Percentiles rank a stretch among this genome's conserved stretches.
phyloP scores from a whole-genome alignment of 2,113 vertebrate species.

The Forbesichthys agassizii region DNA sequence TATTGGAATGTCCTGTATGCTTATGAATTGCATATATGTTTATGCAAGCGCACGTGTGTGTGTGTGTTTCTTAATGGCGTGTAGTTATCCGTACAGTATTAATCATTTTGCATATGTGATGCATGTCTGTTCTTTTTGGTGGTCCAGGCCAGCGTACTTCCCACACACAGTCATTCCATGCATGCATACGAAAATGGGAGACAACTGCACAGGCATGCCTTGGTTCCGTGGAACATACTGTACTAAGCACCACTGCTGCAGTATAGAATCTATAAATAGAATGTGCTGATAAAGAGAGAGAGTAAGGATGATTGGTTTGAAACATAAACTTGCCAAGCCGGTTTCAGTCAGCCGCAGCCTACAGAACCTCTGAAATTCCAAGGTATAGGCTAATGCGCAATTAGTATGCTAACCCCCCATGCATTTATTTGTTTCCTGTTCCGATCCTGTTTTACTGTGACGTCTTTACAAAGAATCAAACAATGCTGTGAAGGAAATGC shows the following conservation, averaged over 20 bases:
- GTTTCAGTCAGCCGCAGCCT: constrained; percentile 33
- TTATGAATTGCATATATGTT: too few relatives aligned
- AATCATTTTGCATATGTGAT: too few relatives aligned
- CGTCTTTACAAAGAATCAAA: neutral
- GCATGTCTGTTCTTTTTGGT: too few relatives aligned
- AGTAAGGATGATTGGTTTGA: constrained; percentile 31
- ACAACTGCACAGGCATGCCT: too few relatives aligned
- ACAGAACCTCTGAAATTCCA: constrained; percentile 30
- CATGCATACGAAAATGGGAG: too few relatives aligned
- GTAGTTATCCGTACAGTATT: too few relatives aligned
- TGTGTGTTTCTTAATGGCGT: too few relatives aligned
- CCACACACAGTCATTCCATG: too few relatives aligned
- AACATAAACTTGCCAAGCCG: constrained; percentile 34
- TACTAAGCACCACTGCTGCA: constrained; percentile 56
- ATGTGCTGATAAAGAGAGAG: constrained; percentile 60
- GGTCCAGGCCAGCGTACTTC: too few relatives aligned
- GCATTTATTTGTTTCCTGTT: neutral
- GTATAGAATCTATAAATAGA: constrained; percentile 72
- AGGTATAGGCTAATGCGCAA: neutral
- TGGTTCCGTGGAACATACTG: constrained; percentile 58
- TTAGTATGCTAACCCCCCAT: neutral
- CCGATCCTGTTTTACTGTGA: neutral
- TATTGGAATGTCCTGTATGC: too few relatives aligned
- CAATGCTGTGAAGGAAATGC: neutral
- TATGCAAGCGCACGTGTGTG: too few relatives aligned